Base-by-base conservation (phyloP, 2,888 invertebrate genomes). In the Andricus quercusramuli region DNA sequence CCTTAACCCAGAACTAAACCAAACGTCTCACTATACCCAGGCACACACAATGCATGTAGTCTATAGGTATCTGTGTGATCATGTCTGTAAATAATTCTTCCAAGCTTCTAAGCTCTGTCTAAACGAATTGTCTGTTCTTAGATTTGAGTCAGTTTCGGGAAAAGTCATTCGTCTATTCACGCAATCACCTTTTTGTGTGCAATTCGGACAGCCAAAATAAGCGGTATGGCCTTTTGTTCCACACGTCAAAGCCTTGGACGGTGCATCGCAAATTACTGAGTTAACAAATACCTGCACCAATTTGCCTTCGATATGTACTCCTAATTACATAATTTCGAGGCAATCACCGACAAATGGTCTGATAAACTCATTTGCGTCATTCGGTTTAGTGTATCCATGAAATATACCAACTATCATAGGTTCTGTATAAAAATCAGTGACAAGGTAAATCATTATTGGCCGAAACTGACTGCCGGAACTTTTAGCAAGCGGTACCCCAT, bases 171-270 rank as follows among this genome's bases (percentile, higher is more conserved):
- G 41, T 8, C 64, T 13, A 20, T 41, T 59, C 15, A 79, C 17
- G 15, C 11, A 29, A 11, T 32, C 62, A 22, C 64, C 70, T 74
- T 74, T 59, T 32, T 70, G 68, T 13, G 41, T 64, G 32, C 70
- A 79, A 41, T 79, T 68, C 2, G 67, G 22, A 59, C 79, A 79
- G 11, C 66, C 78, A 29, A 22, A 51, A 56, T 76, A 67, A 4
- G 65, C 78, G 41, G 74, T 80, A 51, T 74, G 76, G 17, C 66
- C 59, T 66, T 80, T 80, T 2, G 25, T 74, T 56, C 44, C 29
- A 25, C 66, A 78, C 1, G 74, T 17, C 32, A 41, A 64, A 25
- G 80, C 78, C 29, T 67, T 32, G 9, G 78, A 59, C n/a, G 78
- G 78, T 11, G 78, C 78, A 78, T 78, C 67, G 32, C 20, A 67